Conservation (phyloP, 1,140 invertebrate genomes). For the Drosophila kikkawai region DNA sequence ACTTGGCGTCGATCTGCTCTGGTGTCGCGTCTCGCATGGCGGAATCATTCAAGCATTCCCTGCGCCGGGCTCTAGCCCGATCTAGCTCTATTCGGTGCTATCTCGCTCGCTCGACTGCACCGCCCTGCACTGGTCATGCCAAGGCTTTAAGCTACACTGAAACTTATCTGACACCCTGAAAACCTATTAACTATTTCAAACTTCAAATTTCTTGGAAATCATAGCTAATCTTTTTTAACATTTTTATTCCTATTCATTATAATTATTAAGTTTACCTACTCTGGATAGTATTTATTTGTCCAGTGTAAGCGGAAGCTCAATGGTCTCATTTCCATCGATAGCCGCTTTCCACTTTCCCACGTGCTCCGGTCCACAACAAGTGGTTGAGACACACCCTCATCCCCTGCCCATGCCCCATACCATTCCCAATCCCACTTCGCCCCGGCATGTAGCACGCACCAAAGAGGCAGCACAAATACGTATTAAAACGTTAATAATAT, state of each 20-base stretch:
- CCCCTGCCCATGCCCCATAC: slow-evolving; percentile 13
- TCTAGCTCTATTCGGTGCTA: slow-evolving; percentile 60
- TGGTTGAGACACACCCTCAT: slow-evolving; percentile 66
- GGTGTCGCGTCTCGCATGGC: slow-evolving; percentile 46
- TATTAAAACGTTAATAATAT: slow-evolving; percentile 77
- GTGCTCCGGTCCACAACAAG: slow-evolving; percentile 71
- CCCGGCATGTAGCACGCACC: slow-evolving; percentile 74
- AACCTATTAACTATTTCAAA: background rate
- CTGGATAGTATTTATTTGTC: slow-evolving; percentile 1
- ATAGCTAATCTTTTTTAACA: background rate
- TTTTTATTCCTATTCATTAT: background rate
- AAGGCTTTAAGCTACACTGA: slow-evolving; percentile 28
- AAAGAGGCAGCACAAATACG: slow-evolving; percentile 63
- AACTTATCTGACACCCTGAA: background rate
- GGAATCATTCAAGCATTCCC: slow-evolving; percentile 71
- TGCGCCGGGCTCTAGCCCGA: slow-evolving; percentile 23
- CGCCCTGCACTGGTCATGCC: slow-evolving; percentile 28
- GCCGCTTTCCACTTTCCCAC: slow-evolving; percentile 61
- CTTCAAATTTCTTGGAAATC: background rate
- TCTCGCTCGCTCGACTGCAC: slow-evolving; percentile 42
- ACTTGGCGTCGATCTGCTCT: slow-evolving; percentile 62
- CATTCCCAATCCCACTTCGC: slow-evolving; percentile 23
- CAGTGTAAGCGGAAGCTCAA: slow-evolving; percentile 59
- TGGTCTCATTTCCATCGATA: slow-evolving; percentile 37
- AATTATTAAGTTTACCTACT: background rate